Evolutionary conservation across 2,797 vertebrate species (phyloP).

Genomic region (Pseudotriccus pelzelni): DNA sequence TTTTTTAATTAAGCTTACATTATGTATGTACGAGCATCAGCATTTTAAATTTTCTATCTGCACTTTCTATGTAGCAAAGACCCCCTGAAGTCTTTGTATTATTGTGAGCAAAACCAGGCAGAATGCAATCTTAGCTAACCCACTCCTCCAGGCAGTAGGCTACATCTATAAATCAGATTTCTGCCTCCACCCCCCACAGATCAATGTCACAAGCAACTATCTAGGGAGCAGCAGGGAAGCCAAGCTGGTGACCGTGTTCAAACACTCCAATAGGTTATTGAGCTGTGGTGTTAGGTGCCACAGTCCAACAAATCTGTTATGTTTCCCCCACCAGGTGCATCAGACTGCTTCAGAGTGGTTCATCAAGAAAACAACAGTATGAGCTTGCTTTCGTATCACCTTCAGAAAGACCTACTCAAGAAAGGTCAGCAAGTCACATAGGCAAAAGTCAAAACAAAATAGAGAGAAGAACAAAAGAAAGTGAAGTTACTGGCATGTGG

Average conservation of each 20-base stretch:
- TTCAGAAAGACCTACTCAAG: background rate
- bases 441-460: background rate
- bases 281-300: background rate
- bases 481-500: background rate
- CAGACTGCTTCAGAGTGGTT: background rate
- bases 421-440: background rate
- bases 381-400: background rate
- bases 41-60: background rate
- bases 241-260: conserved; percentile 44
- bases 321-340: background rate
- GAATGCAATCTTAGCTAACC: conserved; percentile 11
- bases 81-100: background rate
- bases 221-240: conserved; percentile 38
- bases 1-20: background rate
- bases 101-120: background rate
- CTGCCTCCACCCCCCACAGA: background rate
- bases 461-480: background rate
- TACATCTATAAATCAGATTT: conserved; percentile 27
- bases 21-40: accelerated
- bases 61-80: background rate
- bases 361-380: background rate
- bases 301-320: conserved; percentile 14
- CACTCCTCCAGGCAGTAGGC: conserved; percentile 33
- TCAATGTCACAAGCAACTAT: conserved; percentile 47
- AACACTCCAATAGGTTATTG: conserved; percentile 26